Evolutionary conservation across 2,888 invertebrate genomes (phyloP).

Genomic region (Nemotelus nigrinus): DNA sequence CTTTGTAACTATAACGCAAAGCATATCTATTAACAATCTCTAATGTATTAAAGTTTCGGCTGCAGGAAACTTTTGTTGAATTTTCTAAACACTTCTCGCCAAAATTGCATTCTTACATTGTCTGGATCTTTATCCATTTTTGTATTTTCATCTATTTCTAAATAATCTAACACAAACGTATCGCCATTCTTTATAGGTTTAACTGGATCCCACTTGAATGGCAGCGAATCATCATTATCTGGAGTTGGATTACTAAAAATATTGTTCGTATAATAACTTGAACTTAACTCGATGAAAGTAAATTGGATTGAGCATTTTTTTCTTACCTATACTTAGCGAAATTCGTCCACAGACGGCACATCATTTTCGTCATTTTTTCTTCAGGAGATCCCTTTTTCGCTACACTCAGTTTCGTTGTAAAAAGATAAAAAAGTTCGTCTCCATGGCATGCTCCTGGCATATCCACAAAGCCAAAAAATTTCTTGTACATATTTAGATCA

Average conservation of each 20-base stretch:
- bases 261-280: neutral
- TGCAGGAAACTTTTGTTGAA: constrained; percentile 54
- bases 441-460: constrained; percentile 69
- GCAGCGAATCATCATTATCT: constrained; percentile 45
- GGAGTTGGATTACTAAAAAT: constrained; percentile 60
- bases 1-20: no score
- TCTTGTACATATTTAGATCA: constrained; percentile 67
- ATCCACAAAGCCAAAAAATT: constrained; percentile 62
- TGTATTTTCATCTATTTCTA: constrained; percentile 57
- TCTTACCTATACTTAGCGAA: constrained; percentile 70
- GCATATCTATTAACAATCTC: no score
- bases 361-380: constrained; percentile 62
- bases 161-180: constrained; percentile 57
- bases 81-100: constrained; percentile 58
- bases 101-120: constrained; percentile 59
- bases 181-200: constrained; percentile 44
- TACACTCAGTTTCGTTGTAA: constrained; percentile 60
- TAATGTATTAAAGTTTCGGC: constrained; percentile 41
- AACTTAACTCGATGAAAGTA: no score
- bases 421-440: constrained; percentile 71
- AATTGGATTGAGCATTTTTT: neutral
- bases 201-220: constrained; percentile 58
- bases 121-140: constrained; percentile 60
- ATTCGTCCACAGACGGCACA: constrained; percentile 72
- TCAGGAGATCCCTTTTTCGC: constrained; percentile 54